Evolutionary conservation across 2,113 vertebrate genomes (phyloP).

Genomic region (Prionailurus bengalensis): DNA sequence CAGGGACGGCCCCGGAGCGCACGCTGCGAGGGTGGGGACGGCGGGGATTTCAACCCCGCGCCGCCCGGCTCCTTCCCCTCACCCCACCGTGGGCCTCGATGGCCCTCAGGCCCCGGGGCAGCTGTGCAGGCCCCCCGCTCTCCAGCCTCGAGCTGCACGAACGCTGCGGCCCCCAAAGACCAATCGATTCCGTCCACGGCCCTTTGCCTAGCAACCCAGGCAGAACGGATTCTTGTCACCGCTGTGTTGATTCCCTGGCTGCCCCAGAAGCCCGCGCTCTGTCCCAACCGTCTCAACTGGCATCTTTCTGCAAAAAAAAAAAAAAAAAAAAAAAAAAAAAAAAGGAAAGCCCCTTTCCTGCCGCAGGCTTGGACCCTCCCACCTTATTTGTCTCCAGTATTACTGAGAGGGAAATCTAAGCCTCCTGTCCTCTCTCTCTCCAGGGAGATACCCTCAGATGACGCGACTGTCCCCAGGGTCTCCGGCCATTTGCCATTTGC

Average conservation of each 20-base stretch:
- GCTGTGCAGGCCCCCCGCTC: neutral
- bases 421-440: too few species aligned
- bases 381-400: neutral
- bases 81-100: accelerated
- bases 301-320: neutral
- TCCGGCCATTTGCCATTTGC: neutral
- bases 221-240: accelerated
- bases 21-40: neutral
- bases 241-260: neutral
- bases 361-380: accelerated
- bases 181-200: neutral
- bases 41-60: neutral
- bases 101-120: accelerated
- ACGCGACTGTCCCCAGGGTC: neutral
- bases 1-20: neutral
- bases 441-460: accelerated
- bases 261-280: neutral
- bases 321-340: too few species aligned
- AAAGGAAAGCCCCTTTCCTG: neutral
- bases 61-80: neutral
- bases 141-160: neutral
- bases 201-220: neutral
- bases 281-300: neutral
- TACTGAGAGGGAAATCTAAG: neutral
- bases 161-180: neutral